Evolutionary conservation across 2,113 vertebrate genomes (phyloP).

Genomic region (Rutilus rutilus): DNA sequence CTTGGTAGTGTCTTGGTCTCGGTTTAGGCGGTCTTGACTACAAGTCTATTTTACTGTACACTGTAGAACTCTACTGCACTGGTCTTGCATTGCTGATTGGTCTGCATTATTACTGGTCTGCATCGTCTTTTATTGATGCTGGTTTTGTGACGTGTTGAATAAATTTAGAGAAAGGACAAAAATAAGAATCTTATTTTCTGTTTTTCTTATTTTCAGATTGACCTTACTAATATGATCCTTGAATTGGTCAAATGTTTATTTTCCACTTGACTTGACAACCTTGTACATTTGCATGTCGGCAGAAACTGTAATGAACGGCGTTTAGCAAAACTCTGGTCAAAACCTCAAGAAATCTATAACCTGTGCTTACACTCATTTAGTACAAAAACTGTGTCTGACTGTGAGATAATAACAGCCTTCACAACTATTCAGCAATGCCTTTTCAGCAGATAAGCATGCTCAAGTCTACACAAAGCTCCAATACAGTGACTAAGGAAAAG

Average conservation of each 20-base stretch:
- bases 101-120: too few relatives aligned
- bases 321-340: not conserved
- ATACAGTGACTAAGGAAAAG: not conserved
- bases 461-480: not conserved
- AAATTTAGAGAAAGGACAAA: not conserved
- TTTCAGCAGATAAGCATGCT: not conserved
- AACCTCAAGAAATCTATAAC: not conserved
- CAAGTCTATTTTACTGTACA: too few relatives aligned
- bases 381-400: not conserved
- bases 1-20: too few relatives aligned
- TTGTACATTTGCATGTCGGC: constrained; percentile 8
- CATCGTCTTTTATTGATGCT: not conserved
- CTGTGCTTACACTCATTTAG: not conserved
- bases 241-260: not conserved
- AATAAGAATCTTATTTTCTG: not conserved
- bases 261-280: constrained; percentile 11
- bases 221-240: not conserved
- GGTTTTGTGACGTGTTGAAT: too few relatives aligned
- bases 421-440: not conserved
- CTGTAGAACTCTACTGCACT: not conserved
- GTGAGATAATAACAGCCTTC: not conserved
- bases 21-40: too few relatives aligned
- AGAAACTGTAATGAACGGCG: not conserved
- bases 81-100: too few relatives aligned
- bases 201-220: not conserved